phyloP scores from a whole-genome alignment of 2,888 invertebrate species.

The Nymphalis polychloros region DNA sequence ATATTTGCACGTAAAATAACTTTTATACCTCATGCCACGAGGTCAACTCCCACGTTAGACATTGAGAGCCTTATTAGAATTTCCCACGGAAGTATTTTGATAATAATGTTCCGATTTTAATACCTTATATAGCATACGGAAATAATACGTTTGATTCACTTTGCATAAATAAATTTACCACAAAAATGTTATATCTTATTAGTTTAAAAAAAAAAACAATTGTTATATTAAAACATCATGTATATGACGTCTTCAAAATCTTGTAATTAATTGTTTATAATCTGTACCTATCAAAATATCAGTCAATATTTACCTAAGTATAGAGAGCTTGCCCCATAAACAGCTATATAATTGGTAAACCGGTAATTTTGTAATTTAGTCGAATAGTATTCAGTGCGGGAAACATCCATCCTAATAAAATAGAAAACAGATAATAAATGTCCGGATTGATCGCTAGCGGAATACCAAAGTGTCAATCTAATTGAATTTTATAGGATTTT shows the following conservation, averaged over 20 bases:
- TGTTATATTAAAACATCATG: not conserved
- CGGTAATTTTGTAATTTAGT: slow-evolving; percentile 17
- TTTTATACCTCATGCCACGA: slow-evolving; percentile 71
- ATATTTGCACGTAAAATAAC: slow-evolving; percentile 56
- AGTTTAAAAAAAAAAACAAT: not conserved
- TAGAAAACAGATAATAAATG: slow-evolving; percentile 27
- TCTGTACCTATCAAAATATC: not conserved
- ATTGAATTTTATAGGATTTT: slow-evolving; percentile 23
- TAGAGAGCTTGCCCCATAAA: not conserved
- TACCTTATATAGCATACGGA: slow-evolving; percentile 31
- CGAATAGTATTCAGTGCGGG: slow-evolving; percentile 10
- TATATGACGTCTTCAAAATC: not conserved
- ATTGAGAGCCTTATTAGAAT: slow-evolving; percentile 26
- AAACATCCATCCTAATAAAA: slow-evolving; percentile 25
- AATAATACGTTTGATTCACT: slow-evolving; percentile 24
- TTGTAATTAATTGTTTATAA: not conserved
- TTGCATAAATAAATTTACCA: slow-evolving; percentile 15
- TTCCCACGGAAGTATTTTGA: slow-evolving; percentile 32
- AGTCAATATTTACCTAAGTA: slow-evolving; percentile 1
- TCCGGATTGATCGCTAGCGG: slow-evolving; percentile 19
- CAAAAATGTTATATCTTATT: not conserved
- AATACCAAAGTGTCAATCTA: slow-evolving; percentile 27
- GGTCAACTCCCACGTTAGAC: slow-evolving; percentile 64
- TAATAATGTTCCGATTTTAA: slow-evolving; percentile 24
- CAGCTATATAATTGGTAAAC: slow-evolving; percentile 12